Conservation (phyloP, 2,888 invertebrate species). For the Drosophila nigritarsus region DNA sequence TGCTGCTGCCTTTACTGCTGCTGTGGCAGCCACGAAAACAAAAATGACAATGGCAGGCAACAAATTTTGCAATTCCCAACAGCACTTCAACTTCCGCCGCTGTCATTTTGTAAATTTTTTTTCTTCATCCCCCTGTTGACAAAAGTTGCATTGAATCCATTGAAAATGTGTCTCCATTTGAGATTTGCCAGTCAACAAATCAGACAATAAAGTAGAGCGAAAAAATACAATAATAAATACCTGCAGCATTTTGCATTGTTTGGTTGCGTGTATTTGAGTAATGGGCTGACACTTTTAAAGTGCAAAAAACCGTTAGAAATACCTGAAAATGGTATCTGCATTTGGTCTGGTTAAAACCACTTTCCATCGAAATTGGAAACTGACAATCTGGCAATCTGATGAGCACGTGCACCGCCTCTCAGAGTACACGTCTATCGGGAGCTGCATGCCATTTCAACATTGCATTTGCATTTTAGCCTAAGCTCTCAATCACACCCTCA, state of each 20-base stretch:
- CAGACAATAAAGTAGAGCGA: conserved; percentile 18
- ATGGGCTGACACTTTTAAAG: conserved; percentile 53
- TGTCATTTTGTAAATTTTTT: conserved; percentile 47
- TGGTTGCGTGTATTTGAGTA: conserved; percentile 30
- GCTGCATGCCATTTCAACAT: conserved; percentile 29
- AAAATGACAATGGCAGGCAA: conserved; percentile 80
- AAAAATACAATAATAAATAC: conserved; percentile 36
- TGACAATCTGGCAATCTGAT: conserved; percentile 42
- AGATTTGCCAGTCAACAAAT: conserved; percentile 60
- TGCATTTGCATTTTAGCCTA: conserved; percentile 51
- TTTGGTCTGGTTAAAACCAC: conserved; percentile 35
- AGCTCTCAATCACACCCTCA: conserved; percentile 42
- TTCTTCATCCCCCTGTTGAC: conserved; percentile 40
- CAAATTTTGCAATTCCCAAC: conserved; percentile 79
- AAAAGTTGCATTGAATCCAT: conserved; percentile 54
- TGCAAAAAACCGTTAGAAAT: conserved; percentile 33
- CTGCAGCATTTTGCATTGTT: conserved; percentile 47
- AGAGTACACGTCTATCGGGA: conserved; percentile 17
- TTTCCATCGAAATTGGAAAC: conserved; percentile 36
- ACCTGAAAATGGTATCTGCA: conserved; percentile 29
- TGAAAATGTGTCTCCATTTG: conserved; percentile 80
- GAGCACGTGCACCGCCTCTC: conserved; percentile 41
- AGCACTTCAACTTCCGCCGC: conserved; percentile 78
- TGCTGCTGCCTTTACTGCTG: conserved; percentile 3
- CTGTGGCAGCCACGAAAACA: conserved; percentile 56